Evolutionary conservation across 2,888 invertebrate species (phyloP).

Genomic region (Sabellastarte sp.): DNA sequence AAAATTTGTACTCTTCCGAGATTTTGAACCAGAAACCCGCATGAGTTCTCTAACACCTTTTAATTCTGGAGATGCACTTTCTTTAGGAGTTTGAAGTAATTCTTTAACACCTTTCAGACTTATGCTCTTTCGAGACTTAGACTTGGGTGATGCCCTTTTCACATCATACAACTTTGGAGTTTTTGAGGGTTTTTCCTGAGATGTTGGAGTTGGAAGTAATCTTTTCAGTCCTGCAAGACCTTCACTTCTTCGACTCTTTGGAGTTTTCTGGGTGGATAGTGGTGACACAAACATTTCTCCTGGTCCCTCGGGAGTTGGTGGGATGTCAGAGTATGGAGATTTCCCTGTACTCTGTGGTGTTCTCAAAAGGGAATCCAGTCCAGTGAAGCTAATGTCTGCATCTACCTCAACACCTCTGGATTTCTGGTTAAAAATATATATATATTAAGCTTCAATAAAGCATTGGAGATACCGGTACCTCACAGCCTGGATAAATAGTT

Average conservation of each 20-base stretch:
- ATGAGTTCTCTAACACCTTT: conserved; percentile 20
- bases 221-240: conserved; percentile 5
- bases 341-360: conserved; percentile 18
- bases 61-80: conserved; percentile 13
- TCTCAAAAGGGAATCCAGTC: conserved; percentile 32
- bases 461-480: too few species aligned
- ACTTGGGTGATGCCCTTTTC: conserved; percentile 22
- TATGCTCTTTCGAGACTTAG: conserved; percentile 14
- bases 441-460: too few species aligned
- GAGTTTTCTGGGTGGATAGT: conserved; percentile 25
- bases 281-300: conserved; percentile 56
- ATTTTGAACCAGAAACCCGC: conserved; percentile 23
- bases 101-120: conserved; percentile 16
- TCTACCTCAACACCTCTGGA: too few species aligned
- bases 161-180: conserved; percentile 12
- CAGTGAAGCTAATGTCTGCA: neutral
- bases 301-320: conserved; percentile 54
- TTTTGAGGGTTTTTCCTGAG: neutral
- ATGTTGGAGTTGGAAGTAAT: conserved; percentile 1
- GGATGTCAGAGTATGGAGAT: conserved; percentile 47
- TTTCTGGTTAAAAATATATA: too few species aligned
- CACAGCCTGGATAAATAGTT: too few species aligned
- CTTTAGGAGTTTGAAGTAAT: conserved; percentile 22
- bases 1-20: conserved; percentile 13
- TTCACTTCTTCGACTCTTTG: neutral